Evolutionary conservation across 1,140 invertebrate species (phyloP), one percentile per base, ranked within the genome.

Genomic region (Bombus confusus): DNA sequence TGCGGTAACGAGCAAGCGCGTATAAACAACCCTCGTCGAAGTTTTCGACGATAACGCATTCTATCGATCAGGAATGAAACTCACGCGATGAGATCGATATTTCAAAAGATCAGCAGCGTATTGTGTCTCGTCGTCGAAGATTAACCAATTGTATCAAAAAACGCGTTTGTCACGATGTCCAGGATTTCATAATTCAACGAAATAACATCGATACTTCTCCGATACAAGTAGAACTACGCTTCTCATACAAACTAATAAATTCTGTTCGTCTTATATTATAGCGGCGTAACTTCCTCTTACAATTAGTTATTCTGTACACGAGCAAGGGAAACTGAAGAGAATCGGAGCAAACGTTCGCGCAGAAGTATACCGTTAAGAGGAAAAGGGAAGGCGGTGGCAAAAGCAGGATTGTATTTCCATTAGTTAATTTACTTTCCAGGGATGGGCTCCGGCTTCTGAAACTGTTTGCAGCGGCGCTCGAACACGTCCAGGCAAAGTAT

Each of bases 321-420:
- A 34, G 66, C 12, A 41, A 72, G 57, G 28, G 28, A 83, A 78
- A 18, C 47, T 22, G 13, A 13, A 77, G 66, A 41, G 28, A 83
- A 78, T 12, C 47, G 22, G 9, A 18, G 13, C 69, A 64, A 41
- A 37, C 75, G 31, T 85, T 88, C 52, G 77, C 64, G 69, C 78
- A 15, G 72, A 78, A 80, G 28, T 78, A 64, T 84, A 77, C 64
- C 82, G n/a, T 79, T 37, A 57, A 34, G 12, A 43, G 37, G 15
- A 18, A 66, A 52, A 6, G 52, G 18, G 31, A 34, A 64, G 76
- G 10, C 18, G n/a, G 43, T 15, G 64, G 62, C 57, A 64, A 72
- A 79, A 84, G 57, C 83, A 59, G 86, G 89, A 91, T 91, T 91
- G 89, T 90, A 86, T 90, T 90, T 91, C 89, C 89, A 90, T 90